Evolutionary conservation across 2,113 vertebrate genomes (phyloP), one percentile per base, ranked within the genome.

Genomic region (Tachuris rubrigastra): DNA sequence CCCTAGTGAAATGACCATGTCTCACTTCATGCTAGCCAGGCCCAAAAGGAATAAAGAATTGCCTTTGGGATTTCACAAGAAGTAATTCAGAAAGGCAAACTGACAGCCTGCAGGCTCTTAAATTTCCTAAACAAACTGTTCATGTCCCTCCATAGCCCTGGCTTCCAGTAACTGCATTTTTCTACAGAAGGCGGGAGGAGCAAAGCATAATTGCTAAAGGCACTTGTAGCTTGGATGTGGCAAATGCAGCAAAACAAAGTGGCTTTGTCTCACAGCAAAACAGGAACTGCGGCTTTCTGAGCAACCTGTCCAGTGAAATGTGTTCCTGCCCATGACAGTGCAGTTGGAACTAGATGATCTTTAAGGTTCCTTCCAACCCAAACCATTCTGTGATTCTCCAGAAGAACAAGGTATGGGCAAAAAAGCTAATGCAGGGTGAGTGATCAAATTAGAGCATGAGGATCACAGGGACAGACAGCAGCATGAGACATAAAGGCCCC

Each of bases 1-100:
- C 21, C 16, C 65, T 18, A 16, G 49, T 47, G 58, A 65, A 72
- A 60, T 25, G 15, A 73, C 23, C 44, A 16, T 0, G 0, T 66
- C 52, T 76, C 68, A 72, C 41, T 49, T 84, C 30, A 59, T 22
- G 21, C 59, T 50, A 84, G 47, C 19, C 44, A 60, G 30, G 22
- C n/a, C 21, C 52, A 80, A 63, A 81, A 33, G 37, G 37, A 93
- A 44, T 10, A 68, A 85, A 75, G 42, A 52, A 77, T 21, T 89
- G n/a, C 13, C 50, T 7, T 4, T 1, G 1, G 10, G 28, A 25
- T 53, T 87, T 62, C 47, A 77, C 1, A 6, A 53, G 21, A n/a
- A 37, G 15, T 41, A 46, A 84, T 37, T 85, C 80, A 92, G 47
- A 84, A 50, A 77, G 42, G 31, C 18, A 81, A 60, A 90, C 18